Evolutionary conservation across 1,140 invertebrate genomes (phyloP), one percentile per base, ranked within the genome.

Genomic region (Ceratitis capitata): DNA sequence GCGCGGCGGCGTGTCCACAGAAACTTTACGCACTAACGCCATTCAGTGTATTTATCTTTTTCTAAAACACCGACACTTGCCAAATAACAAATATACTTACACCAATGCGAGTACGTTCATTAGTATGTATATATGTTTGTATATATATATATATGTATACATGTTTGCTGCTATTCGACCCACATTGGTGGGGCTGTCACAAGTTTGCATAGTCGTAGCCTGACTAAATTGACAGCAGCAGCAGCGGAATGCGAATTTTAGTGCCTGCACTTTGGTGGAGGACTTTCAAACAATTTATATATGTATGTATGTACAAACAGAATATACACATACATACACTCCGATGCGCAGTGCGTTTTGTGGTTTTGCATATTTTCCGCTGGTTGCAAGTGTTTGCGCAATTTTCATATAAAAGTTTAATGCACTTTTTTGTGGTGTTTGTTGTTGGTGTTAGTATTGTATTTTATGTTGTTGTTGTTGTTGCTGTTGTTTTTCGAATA

Each of bases 251-350:
- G 23, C 39, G 16, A n/a, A n/a, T 26, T 78, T 78, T 47, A 78
- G 69, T 47, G 69, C 69, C 9, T 78, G 69, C 69, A 78, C 69
- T 78, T 78, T 78, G 69, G 69, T 78, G 42, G 39, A 78, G 69
- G 69, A 78, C 69, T 78, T 78, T 78, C 39, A 78, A 78, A 47
- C 69, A n/a, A 47, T 78, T 78, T 78, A n/a, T n/a, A n/a, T n/a
- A n/a, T n/a, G n/a, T n/a, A n/a, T n/a, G n/a, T n/a, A n/a, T n/a
- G n/a, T n/a, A n/a, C n/a, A n/a, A n/a, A n/a, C n/a, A n/a, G n/a
- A n/a, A n/a, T n/a, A n/a, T n/a, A n/a, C n/a, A n/a, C n/a, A n/a
- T n/a, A 78, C 39, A 45, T 78, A 32, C 42, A 47, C n/a, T n/a
- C n/a, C n/a, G n/a, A n/a, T n/a, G n/a, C n/a, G n/a, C n/a, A n/a